phyloP scores from a whole-genome alignment of 64 coral and sea anemone species.

The Montipora efflorescens region DNA sequence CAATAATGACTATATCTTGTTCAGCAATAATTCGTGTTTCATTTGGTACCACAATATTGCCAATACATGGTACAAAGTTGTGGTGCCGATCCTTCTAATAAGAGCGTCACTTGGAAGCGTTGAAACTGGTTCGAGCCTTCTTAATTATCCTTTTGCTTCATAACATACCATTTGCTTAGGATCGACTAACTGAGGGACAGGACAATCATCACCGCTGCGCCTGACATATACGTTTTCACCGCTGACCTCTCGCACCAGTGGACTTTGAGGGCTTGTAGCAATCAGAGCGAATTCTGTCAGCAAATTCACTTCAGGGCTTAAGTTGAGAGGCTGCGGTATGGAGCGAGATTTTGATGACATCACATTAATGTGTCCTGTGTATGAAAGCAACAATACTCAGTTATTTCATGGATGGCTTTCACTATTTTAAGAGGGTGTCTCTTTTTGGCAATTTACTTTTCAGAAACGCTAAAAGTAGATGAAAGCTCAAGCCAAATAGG shows the following conservation, averaged over 20 bases:
- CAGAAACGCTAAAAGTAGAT: no score
- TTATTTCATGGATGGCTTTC: no score
- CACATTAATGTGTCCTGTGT: background rate
- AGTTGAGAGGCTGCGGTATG: slow-evolving; percentile 54
- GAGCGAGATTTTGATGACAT: slow-evolving; percentile 5
- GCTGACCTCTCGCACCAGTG: slow-evolving; percentile 76
- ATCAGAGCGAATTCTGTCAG: slow-evolving; percentile 88
- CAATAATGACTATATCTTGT: no score
- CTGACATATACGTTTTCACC: slow-evolving; percentile 43
- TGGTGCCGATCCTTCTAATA: no score
- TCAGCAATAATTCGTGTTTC: no score
- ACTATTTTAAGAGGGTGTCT: no score
- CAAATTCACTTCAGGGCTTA: slow-evolving; percentile 57
- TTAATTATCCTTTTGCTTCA: background rate
- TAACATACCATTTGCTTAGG: slow-evolving; percentile 47
- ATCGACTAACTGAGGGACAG: slow-evolving; percentile 27
- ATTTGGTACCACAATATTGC: no score
- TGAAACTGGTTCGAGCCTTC: background rate
- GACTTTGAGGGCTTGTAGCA: slow-evolving; percentile 92
- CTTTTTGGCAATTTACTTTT: no score
- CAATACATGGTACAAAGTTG: no score
- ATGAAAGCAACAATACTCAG: background rate
- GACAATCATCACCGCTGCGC: slow-evolving; percentile 6
- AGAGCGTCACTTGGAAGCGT: no score
- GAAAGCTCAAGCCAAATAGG: no score